A percentile compares a stretch with the other conserved stretches of the same genome.
phyloP scores from a whole-genome alignment of 1,140 invertebrate genomes.

The Physella acuta region DNA sequence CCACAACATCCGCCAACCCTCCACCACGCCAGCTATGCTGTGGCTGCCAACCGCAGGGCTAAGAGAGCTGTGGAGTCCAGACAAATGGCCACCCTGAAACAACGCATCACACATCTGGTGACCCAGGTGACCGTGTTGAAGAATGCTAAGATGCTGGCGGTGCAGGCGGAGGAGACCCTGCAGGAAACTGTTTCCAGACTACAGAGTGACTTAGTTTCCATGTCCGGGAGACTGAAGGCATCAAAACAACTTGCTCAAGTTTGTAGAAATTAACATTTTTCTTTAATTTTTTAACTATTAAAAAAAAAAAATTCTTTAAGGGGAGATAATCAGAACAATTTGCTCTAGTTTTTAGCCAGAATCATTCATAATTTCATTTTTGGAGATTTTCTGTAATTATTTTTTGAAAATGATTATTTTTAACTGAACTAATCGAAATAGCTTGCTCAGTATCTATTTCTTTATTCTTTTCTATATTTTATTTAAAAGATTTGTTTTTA shows the following conservation, averaged over 20 bases:
- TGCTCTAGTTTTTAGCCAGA: not conserved
- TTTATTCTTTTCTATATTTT: too few relatives aligned
- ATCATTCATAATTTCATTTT: too few relatives aligned
- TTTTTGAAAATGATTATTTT: too few relatives aligned
- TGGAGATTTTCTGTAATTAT: too few relatives aligned
- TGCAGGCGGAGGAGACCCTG: not conserved
- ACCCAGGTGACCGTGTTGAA: conserved; percentile 41
- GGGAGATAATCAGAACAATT: not conserved
- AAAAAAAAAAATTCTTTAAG: not conserved
- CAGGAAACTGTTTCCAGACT: conserved; percentile 9
- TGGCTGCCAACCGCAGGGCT: not conserved
- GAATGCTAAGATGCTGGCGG: conserved; percentile 11
- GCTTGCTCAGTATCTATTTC: too few relatives aligned
- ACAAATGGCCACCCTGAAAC: conserved; percentile 43
- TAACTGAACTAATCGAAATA: too few relatives aligned
- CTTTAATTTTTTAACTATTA: not conserved
- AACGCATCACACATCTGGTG: conserved; percentile 43
- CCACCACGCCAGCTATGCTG: not conserved
- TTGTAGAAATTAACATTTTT: not conserved
- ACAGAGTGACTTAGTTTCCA: conserved; percentile 11
- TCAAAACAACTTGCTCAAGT: conserved; percentile 20
- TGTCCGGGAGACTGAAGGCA: conserved; percentile 16
- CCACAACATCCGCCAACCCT: not conserved
- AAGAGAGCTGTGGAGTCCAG: conserved; percentile 22
- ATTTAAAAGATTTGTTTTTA: too few relatives aligned